These are phyloP conservation scores for Pseudomyrmex concolor DNA, from an alignment of 1,140 invertebrate species.

Conservation along the genomic window DNA sequence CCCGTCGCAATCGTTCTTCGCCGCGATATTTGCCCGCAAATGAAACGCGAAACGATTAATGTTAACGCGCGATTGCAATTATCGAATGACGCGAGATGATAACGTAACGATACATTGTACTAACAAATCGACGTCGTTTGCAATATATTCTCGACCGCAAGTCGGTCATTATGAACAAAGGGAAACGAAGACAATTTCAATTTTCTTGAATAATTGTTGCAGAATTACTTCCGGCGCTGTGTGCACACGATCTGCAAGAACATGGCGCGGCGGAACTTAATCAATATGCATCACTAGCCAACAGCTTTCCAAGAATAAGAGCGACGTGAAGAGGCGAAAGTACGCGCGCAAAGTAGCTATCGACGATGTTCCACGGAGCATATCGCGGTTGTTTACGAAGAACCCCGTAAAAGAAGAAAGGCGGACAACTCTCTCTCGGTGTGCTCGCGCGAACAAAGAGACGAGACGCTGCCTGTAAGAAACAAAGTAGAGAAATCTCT, in stretches of 20 bases:
- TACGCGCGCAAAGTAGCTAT: slow-evolving; percentile 52
- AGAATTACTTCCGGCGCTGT: not conserved
- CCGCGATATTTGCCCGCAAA: slow-evolving; percentile 1
- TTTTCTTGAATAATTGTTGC: not conserved
- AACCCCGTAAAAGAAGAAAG: slow-evolving; percentile 20
- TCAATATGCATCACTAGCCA: slow-evolving; percentile 38
- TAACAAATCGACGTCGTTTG: not conserved
- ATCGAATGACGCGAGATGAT: not conserved
- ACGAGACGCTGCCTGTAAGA: slow-evolving; percentile 35
- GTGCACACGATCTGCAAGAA: not conserved
- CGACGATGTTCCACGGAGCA: slow-evolving; percentile 29
- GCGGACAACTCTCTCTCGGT: not conserved
- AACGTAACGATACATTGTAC: not conserved
- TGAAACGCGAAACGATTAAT: slow-evolving; percentile 19
- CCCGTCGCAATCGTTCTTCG: slow-evolving; percentile 19
- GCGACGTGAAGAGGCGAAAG: slow-evolving; percentile 5
- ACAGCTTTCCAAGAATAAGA: slow-evolving; percentile 34
- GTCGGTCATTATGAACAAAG: too few relatives aligned
- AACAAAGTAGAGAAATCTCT: slow-evolving; percentile 69
- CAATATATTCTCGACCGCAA: too few relatives aligned
- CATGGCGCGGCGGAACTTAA: slow-evolving; percentile 40
- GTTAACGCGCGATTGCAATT: not conserved
- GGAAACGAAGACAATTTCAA: not conserved
- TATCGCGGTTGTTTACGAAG: slow-evolving; percentile 53
- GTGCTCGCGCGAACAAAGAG: not conserved